Conservation (phyloP, 92 coral and sea anemone genomes). For the Umimayanthus kanabou region DNA sequence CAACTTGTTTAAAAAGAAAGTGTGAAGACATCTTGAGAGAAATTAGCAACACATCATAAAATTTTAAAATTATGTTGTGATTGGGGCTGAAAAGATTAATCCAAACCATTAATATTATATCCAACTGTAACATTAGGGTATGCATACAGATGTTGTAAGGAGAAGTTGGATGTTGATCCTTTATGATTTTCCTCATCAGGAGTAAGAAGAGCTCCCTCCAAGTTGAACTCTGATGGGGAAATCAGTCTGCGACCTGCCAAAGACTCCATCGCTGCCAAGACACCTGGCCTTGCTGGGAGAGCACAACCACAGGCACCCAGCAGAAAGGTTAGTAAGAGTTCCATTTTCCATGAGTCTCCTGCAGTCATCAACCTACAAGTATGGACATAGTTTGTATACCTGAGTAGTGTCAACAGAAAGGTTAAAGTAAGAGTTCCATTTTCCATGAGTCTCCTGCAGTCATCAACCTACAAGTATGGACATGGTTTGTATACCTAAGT, state of each 20-base stretch:
- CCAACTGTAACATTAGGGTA: too few species aligned
- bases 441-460: background rate
- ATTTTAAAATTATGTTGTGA: too few species aligned
- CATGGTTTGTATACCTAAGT: too few species aligned
- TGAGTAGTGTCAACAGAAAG: too few species aligned
- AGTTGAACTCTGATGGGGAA: conserved; percentile 79
- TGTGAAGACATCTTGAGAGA: too few species aligned
- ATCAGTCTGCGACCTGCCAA: conserved; percentile 96
- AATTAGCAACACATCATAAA: too few species aligned
- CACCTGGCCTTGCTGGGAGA: conserved; percentile 58
- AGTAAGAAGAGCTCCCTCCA: conserved; percentile 62
- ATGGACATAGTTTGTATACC: too few species aligned
- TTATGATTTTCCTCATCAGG: conserved; percentile 33
- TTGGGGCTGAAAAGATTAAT: too few species aligned
- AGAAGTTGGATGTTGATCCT: background rate
- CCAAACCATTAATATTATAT: too few species aligned
- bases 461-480: too few species aligned
- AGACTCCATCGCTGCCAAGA: conserved; percentile 96
- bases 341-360: background rate
- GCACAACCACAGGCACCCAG: conserved; percentile 43
- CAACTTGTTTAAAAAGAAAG: too few species aligned
- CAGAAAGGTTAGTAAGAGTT: conserved; percentile 38
- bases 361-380: background rate
- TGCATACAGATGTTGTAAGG: background rate
- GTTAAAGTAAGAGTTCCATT: too few species aligned